phyloP scores from a whole-genome alignment of 2,888 invertebrate species.

The Rhodophaea formosa region DNA sequence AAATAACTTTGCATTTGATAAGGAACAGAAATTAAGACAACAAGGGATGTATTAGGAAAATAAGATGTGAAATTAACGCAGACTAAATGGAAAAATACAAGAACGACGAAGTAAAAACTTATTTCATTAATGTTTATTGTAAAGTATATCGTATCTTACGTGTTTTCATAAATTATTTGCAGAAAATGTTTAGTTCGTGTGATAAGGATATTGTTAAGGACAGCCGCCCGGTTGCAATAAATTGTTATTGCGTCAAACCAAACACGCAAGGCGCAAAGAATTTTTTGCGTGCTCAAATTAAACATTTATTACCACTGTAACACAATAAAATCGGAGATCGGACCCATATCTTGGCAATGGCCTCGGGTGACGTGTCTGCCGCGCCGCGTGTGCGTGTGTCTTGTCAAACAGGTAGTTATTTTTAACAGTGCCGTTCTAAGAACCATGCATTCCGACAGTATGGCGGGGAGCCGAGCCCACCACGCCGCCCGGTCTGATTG shows the following conservation, averaged over 20 bases:
- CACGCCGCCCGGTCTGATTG: slow-evolving; percentile 58
- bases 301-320: not conserved
- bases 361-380: slow-evolving; percentile 57
- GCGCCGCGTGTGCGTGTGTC: slow-evolving; percentile 47
- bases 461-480: slow-evolving; percentile 80
- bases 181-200: not conserved
- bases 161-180: too few relatives aligned
- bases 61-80: too few relatives aligned
- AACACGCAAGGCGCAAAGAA: not conserved
- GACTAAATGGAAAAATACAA: too few relatives aligned
- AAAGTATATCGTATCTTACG: too few relatives aligned
- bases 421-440: slow-evolving; percentile 74
- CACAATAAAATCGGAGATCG: slow-evolving; percentile 22
- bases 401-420: slow-evolving; percentile 73
- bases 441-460: slow-evolving; percentile 66
- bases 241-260: not conserved
- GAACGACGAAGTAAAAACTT: too few relatives aligned
- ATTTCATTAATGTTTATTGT: too few relatives aligned
- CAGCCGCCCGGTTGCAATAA: not conserved
- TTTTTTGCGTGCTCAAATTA: not conserved
- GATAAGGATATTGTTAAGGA: not conserved
- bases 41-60: too few relatives aligned
- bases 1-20: too few relatives aligned
- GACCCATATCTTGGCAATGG: slow-evolving; percentile 55
- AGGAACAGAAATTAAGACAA: too few relatives aligned